Evolutionary conservation across 2,888 invertebrate genomes (phyloP).

Genomic region (Agapetus fuscipes): DNA sequence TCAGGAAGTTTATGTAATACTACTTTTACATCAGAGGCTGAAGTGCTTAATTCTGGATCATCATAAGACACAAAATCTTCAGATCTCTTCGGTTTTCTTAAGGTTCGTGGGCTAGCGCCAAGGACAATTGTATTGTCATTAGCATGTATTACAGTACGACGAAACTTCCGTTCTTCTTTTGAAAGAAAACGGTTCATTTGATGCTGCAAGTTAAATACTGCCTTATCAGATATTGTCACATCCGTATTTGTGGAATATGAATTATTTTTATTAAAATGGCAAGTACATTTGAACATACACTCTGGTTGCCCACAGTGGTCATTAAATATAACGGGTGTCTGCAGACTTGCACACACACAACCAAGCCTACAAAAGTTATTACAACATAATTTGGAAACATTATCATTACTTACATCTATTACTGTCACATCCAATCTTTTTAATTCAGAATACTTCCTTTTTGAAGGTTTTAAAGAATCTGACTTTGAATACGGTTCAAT

Average conservation of each 20-base stretch:
- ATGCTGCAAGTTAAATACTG: constrained; percentile 37
- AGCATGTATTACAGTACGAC: constrained; percentile 57
- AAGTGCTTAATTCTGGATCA: constrained; percentile 14
- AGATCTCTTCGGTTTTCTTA: constrained; percentile 52
- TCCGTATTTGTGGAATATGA: constrained; percentile 25
- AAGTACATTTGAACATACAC: constrained; percentile 49
- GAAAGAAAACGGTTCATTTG: constrained; percentile 47
- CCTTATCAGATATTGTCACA: constrained; percentile 20
- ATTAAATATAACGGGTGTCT: constrained; percentile 33
- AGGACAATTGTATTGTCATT: constrained; percentile 55
- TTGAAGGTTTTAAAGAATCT: constrained; percentile 19
- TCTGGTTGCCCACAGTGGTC: constrained; percentile 53
- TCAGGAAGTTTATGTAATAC: constrained; percentile 26
- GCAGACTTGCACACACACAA: constrained; percentile 55
- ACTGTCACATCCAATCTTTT: constrained; percentile 56
- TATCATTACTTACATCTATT: constrained; percentile 39
- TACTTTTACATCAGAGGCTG: constrained; percentile 27
- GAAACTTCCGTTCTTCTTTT: constrained; percentile 62
- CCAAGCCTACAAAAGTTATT: constrained; percentile 52
- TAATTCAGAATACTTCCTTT: constrained; percentile 41
- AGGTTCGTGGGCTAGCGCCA: constrained; percentile 46
- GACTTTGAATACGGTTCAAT: background rate
- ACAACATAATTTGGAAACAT: constrained; percentile 31
- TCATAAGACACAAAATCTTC: constrained; percentile 34
- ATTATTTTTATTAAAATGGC: constrained; percentile 31